Base-by-base conservation (phyloP, 2,888 invertebrate genomes). In the Zaprionus bogoriensis region DNA sequence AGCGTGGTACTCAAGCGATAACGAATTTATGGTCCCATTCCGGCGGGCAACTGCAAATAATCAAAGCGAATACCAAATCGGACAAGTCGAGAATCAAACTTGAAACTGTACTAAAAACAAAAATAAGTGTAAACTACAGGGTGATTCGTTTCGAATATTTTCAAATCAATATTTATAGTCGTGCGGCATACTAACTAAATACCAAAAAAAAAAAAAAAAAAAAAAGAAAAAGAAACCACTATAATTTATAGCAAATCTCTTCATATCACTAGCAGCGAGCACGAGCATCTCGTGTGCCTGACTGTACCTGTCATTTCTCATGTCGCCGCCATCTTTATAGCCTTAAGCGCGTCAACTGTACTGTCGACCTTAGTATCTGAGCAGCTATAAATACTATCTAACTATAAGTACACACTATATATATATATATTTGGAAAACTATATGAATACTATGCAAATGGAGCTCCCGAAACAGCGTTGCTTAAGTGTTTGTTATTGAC, bases 251-350 rank as follows among this genome's bases (percentile, higher is more conserved):
- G 52, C 19, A 30, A 72, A 62, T 42, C 51, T 44, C 64, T 58
- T 74, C 74, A 80, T 85, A 85, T 80, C 80, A 76, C 71, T 63
- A 52, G 46, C 19, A 20, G 19, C 27, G 9, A 10, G 27, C 10
- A 10, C 27, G 27, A 10, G 10, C 27, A 27, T 1, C 45, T 73
- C 44, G 32, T 48, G 58, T 38, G 54, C 38, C 54, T 55, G 66
- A 62, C 66, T 82, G 79, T 75, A 78, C 76, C 80, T 79, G 66
- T 70, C 61, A 60, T 61, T 62, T 64, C 58, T 42, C 66, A 66
- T n/a, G n/a, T n/a, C 45, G 44, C 52, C 48, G 41, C 44, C 53
- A 57, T 57, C 9, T 48, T 47, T 66, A 39, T 74, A 77, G 76
- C 45, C 54, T 50, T 51, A 65, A 53, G 52, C 28, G 25, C 22